Base-by-base conservation (phyloP, 2,113 vertebrate species). In the Cichladusa arquata region DNA sequence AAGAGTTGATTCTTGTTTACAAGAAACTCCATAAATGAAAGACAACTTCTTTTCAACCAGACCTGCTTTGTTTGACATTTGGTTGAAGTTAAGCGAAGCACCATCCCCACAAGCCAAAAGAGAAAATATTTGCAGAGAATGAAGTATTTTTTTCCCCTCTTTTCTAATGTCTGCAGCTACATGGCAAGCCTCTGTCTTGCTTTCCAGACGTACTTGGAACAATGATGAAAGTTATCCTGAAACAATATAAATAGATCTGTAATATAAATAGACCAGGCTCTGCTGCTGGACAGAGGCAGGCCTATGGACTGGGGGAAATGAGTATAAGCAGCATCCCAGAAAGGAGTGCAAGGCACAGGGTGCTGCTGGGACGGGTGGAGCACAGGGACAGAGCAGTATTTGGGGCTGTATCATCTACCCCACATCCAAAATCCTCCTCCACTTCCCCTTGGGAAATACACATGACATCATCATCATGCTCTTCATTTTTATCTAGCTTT, bases 241-340 rank as follows among this genome's bases (percentile, higher is more conserved):
- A 95, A 97, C 84, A 96, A 93, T 96, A 96, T 96, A 97, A 95
- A 96, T 95, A 96, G 94, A 96, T 77, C 71, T 51, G 90, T 45
- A 90, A 83, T 78, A 96, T 95, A 96, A 95, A 96, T 95, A 97
- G 93, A 94, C 26, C 56, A 60, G 65, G 62, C 92, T 80, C 38
- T 33, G 79, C 87, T 73, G 57, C 50, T 3, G 48, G 92, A 95
- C 89, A 79, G 81, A 80, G 81, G 66, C 84, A 93, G 74, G 81
- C n/a, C 78, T 76, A 47, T 4, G 62, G 61, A 34, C 40, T 31
- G 45, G 60, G 81, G 89, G 91, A 89, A 89, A 87, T 2, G 12
- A 76, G 36, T 29, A 45, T 20, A 84, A 83, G 76, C 88, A 83
- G 83, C 29, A 31, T 34, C 86, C 88, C 65, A 87, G 86, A 89